Conservation (phyloP, 2,888 invertebrate species). For the Sisyra terminalis region DNA sequence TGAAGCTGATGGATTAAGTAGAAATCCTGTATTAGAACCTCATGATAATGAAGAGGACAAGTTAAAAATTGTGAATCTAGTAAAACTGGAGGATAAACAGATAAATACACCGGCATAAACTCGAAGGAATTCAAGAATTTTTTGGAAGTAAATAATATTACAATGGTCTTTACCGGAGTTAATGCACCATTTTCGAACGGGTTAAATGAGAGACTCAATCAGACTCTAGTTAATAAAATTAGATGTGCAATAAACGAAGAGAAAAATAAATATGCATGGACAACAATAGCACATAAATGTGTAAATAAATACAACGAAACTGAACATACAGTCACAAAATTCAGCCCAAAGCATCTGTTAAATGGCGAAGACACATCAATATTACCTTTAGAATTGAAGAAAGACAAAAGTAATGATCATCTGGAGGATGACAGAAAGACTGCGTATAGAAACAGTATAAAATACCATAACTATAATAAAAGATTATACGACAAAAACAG, state of each 20-base stretch:
- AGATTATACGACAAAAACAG: too few species aligned
- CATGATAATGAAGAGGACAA: constrained; percentile 11
- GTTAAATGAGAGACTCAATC: neutral
- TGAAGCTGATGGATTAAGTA: constrained; percentile 13
- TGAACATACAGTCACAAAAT: neutral
- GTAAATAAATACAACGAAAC: neutral
- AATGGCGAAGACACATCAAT: too few species aligned
- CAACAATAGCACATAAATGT: neutral
- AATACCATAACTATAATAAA: too few species aligned
- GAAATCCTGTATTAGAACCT: constrained; percentile 12
- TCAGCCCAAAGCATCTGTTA: neutral
- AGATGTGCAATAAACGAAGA: neutral
- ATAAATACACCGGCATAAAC: constrained; percentile 10
- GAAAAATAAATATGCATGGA: neutral
- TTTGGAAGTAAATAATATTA: neutral
- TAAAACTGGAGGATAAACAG: constrained; percentile 11
- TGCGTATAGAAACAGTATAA: too few species aligned
- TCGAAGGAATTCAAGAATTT: neutral
- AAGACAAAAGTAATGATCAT: too few species aligned
- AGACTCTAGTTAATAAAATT: neutral
- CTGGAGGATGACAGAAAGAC: too few species aligned
- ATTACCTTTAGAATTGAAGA: too few species aligned
- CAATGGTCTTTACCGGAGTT: neutral
- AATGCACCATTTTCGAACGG: constrained; percentile 2
- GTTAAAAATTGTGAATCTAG: constrained; percentile 12